Conservation (phyloP, 2,888 invertebrate species). For the Didymodactylos carnosus region DNA sequence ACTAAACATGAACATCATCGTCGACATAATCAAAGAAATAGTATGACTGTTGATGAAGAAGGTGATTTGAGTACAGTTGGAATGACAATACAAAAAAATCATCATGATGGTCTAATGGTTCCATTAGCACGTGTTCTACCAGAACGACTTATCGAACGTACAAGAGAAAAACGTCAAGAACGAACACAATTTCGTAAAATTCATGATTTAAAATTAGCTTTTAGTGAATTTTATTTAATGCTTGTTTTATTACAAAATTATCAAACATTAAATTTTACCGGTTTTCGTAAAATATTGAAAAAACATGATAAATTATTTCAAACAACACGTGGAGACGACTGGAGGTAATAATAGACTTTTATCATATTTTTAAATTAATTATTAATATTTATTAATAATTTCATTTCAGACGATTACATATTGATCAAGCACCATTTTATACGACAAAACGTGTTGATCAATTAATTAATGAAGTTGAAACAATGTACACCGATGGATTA, state of each 20-base stretch:
- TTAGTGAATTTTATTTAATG: slow-evolving; percentile 91
- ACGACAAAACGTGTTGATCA: slow-evolving; percentile 76
- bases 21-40: too few relatives aligned
- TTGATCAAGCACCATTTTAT: slow-evolving; percentile 17
- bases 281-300: slow-evolving; percentile 92
- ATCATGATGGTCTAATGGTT: neutral
- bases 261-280: slow-evolving; percentile 91
- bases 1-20: neutral
- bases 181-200: slow-evolving; percentile 5
- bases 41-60: too few relatives aligned
- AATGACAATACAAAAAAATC: neutral
- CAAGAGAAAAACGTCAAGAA: neutral
- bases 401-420: neutral
- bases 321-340: slow-evolving; percentile 8
- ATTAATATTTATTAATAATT: neutral
- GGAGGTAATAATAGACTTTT: neutral
- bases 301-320: slow-evolving; percentile 66
- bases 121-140: neutral
- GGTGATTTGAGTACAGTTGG: too few relatives aligned
- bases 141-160: slow-evolving; percentile 5
- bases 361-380: neutral
- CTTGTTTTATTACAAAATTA: slow-evolving; percentile 89
- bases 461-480: slow-evolving; percentile 77
- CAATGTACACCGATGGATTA: slow-evolving; percentile 36
- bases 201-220: slow-evolving; percentile 60